Percentiles rank a stretch among this genome's conserved stretches.
These are phyloP conservation scores for Muntiacus reevesi DNA, from an alignment of 2,113 vertebrate species.

Conservation along the genomic window DNA sequence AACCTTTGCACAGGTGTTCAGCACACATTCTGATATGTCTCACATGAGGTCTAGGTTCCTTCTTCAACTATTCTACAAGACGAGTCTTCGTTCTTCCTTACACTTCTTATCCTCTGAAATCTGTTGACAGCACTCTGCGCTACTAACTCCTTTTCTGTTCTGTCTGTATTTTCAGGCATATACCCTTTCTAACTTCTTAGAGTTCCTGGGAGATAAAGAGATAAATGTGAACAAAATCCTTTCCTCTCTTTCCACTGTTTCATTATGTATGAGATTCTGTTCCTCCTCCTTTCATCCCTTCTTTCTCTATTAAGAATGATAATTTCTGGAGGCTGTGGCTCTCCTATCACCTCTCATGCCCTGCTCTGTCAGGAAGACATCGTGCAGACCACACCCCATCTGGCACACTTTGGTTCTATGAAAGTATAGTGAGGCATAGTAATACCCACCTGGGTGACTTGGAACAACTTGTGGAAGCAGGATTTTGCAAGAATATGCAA, in stretches of 20 bases:
- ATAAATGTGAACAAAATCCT: neutral
- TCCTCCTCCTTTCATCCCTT: neutral
- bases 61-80: neutral
- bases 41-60: neutral
- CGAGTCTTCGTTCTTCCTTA: neutral
- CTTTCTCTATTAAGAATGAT: neutral
- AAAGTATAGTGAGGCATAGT: too few species aligned
- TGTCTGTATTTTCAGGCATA: neutral
- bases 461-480: neutral
- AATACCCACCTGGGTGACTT: too few species aligned
- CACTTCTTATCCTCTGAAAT: neutral
- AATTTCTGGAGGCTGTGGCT: neutral
- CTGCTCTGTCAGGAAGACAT: neutral
- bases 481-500: too few species aligned
- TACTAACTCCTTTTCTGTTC: neutral
- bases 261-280: neutral
- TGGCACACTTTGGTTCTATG: too few species aligned
- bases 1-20: neutral
- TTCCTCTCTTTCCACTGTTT: neutral
- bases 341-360: neutral
- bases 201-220: neutral
- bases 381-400: neutral
- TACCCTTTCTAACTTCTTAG: neutral
- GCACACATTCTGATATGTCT: neutral
- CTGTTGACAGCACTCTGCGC: neutral